phyloP scores from a whole-genome alignment of 2,113 vertebrate genomes.

The Coracopsis vasa region DNA sequence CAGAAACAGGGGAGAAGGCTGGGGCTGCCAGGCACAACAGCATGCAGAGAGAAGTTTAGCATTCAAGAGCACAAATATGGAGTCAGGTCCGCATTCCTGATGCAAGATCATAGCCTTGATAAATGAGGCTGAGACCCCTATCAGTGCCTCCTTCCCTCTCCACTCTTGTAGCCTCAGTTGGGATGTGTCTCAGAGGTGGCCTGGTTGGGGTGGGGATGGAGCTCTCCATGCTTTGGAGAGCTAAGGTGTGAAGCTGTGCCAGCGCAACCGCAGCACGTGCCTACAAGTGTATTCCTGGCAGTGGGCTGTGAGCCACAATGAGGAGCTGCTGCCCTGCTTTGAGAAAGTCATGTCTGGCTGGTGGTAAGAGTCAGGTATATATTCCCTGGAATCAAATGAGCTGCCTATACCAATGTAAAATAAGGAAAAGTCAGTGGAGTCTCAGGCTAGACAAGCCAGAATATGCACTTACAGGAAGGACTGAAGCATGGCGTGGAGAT shows the following conservation, averaged over 20 bases:
- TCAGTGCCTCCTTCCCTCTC: not conserved
- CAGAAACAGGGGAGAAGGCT: not conserved
- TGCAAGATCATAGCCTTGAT: not conserved
- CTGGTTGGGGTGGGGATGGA: fast-evolving
- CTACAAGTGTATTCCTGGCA: not conserved
- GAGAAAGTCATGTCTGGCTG: not conserved
- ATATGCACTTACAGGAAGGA: not conserved
- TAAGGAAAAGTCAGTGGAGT: not conserved
- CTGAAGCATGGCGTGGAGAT: not conserved
- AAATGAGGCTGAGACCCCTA: not conserved
- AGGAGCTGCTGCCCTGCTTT: not conserved
- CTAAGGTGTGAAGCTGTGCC: not conserved
- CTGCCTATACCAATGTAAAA: not conserved
- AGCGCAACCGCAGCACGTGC: not conserved
- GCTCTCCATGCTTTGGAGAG: not conserved
- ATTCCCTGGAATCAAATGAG: not conserved
- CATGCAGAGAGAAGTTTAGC: not conserved
- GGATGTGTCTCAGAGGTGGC: fast-evolving
- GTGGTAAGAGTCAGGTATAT: not conserved
- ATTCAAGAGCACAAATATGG: not conserved
- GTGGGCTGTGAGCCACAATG: not conserved
- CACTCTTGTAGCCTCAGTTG: not conserved
- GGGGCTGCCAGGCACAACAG: not conserved
- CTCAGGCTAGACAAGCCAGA: not conserved
- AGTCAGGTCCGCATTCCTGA: not conserved